Evolutionary conservation across 2,888 invertebrate species (phyloP).

Genomic region (Ochropacha duplaris): DNA sequence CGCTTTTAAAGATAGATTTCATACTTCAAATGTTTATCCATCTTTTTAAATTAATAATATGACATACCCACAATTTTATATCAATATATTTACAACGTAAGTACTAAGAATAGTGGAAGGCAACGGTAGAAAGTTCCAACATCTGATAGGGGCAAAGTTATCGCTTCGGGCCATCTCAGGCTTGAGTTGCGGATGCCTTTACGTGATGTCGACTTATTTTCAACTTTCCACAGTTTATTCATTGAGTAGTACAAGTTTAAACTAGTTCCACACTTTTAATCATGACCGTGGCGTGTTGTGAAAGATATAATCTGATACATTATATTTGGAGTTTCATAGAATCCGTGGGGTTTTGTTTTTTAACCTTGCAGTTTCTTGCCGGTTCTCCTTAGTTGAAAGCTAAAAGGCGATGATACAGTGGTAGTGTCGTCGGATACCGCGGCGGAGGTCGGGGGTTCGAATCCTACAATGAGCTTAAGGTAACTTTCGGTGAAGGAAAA

Average conservation of each 20-base stretch:
- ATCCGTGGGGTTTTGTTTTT: background rate
- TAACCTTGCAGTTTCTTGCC: no score
- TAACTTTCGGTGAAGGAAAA: no score
- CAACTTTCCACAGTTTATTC: background rate
- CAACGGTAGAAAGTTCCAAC: background rate
- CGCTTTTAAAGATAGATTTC: no score
- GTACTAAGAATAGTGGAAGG: background rate
- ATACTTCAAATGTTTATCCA: no score
- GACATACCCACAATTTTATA: background rate
- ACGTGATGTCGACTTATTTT: constrained; percentile 1
- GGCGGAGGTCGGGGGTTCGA: no score
- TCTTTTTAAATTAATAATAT: no score
- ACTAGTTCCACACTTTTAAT: background rate
- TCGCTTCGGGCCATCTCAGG: background rate
- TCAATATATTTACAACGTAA: background rate
- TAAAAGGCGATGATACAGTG: no score
- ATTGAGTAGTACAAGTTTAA: background rate
- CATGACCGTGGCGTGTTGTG: background rate
- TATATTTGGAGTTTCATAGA: background rate
- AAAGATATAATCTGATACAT: background rate
- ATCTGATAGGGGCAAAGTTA: background rate
- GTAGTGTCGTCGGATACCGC: no score
- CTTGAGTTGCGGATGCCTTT: background rate
- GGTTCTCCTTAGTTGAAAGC: no score
- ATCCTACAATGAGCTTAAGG: no score